Base-by-base conservation (phyloP, 2,888 invertebrate genomes). In the Marronus borbonicus region DNA sequence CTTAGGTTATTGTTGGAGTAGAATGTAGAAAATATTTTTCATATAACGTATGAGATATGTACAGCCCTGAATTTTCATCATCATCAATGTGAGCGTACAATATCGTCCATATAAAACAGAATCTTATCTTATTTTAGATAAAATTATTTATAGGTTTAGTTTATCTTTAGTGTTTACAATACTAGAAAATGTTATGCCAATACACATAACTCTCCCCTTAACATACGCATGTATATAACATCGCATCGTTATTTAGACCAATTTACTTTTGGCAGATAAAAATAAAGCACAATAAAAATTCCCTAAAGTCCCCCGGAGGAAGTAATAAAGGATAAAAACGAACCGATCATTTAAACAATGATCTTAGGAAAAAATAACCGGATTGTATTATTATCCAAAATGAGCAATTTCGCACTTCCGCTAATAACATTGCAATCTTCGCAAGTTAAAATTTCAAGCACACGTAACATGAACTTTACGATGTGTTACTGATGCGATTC, bases 71-170 rank as follows among this genome's bases (percentile, higher is more conserved):
- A 44, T 44, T 44, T 44, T 44, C 12, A 44, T 44, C 12, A 44
- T 44, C 44, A 8, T 44, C 44, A 44, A 44, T 44, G 44, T 44
- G 44, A 44, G 44, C 12, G 44, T 44, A 44, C 44, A 55, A 20
- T n/a, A 55, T 20, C n/a, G 7, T 17, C 20, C 55, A 14, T 55
- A 55, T n/a, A n/a, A 55, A 55, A 55, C 55, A 17, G 31, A 14
- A 64, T 64, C 31, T 64, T 64, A 64, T 64, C 64, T 64, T 64
- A 64, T 36, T 28, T 36, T 28, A 64, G 64, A 64, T 64, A 64
- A 64, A 64, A 31, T 64, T 64, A 64, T 64, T 64, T 64, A 64
- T 31, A n/a, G n/a, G 31, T 62, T n/a, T 64, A 28, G 12, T 31
- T 31, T 31, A 28, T 64, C 64, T 64, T 28, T 31, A 28, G 7